phyloP scores from a whole-genome alignment of 1,140 invertebrate genomes.

The Homalodisca vitripennis region DNA sequence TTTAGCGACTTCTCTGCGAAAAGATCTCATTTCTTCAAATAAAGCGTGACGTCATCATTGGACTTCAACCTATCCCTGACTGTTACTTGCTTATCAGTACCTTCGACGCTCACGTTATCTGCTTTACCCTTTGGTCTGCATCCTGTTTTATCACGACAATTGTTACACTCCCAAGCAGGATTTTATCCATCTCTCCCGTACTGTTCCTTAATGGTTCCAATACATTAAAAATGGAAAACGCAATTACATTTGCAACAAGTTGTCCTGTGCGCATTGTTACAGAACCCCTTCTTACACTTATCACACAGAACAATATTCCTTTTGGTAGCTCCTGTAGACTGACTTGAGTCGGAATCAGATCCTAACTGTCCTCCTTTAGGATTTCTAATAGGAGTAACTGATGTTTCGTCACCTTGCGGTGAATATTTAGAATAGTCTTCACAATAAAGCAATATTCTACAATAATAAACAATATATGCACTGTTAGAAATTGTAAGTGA shows the following conservation, averaged over 20 bases:
- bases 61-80: background rate
- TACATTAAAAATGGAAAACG: conserved; percentile 1
- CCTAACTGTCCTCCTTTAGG: too few relatives aligned
- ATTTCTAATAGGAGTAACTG: too few relatives aligned
- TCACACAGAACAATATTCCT: too few relatives aligned
- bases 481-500: too few relatives aligned
- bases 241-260: background rate
- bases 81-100: too few relatives aligned
- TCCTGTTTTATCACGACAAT: background rate
- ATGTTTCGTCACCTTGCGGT: too few relatives aligned
- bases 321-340: too few relatives aligned
- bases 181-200: too few relatives aligned
- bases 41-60: background rate
- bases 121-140: background rate
- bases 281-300: background rate
- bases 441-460: too few relatives aligned
- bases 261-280: background rate
- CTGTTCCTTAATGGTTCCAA: background rate
- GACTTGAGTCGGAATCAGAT: too few relatives aligned
- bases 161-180: background rate
- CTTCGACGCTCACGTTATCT: background rate
- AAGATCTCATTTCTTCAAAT: background rate
- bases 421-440: too few relatives aligned
- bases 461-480: too few relatives aligned
- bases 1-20: background rate